Evolutionary conservation across 2,113 vertebrate genomes (phyloP).

Genomic region (Misgurnus mizolepis): DNA sequence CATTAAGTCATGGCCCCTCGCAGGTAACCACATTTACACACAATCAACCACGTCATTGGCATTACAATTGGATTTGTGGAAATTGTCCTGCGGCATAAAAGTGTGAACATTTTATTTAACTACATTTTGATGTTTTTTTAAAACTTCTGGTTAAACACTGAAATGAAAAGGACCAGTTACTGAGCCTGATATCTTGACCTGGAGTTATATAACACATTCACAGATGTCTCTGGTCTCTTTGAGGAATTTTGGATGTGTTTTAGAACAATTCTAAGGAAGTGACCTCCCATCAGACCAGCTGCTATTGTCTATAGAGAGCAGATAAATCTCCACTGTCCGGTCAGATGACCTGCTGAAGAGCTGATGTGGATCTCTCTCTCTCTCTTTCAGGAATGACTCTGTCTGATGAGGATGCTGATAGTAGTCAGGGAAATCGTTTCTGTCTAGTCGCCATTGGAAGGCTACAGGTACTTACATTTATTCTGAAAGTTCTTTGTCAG

Average conservation of each 20-base stretch:
- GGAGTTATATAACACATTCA: not conserved
- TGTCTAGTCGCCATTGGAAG: constrained; percentile 97
- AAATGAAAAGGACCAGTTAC: no score
- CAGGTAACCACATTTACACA: constrained; percentile 75
- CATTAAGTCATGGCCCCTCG: constrained; percentile 96
- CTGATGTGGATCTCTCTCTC: not conserved
- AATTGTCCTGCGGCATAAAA: not conserved
- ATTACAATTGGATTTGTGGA: not conserved
- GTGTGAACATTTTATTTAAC: no score
- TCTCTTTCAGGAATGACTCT: constrained; percentile 83
- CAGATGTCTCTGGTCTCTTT: not conserved
- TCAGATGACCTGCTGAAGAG: not conserved
- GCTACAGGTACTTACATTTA: constrained; percentile 78
- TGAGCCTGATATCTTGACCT: not conserved
- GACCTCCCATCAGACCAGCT: not conserved
- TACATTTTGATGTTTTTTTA: no score
- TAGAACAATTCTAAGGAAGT: constrained; percentile 21
- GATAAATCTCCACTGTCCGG: constrained; percentile 14
- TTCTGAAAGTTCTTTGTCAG: no score
- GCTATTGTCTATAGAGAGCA: constrained; percentile 19
- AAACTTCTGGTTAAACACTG: no score
- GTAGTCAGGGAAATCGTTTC: constrained; percentile 89
- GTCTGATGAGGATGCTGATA: constrained; percentile 89
- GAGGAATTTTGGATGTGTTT: constrained; percentile 2
- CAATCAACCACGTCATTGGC: not conserved